A percentile compares a stretch with the other conserved stretches of the same genome.
These are phyloP conservation scores for Chauna torquata DNA, from an alignment of 2,113 vertebrate genomes.

Conservation along the genomic window DNA sequence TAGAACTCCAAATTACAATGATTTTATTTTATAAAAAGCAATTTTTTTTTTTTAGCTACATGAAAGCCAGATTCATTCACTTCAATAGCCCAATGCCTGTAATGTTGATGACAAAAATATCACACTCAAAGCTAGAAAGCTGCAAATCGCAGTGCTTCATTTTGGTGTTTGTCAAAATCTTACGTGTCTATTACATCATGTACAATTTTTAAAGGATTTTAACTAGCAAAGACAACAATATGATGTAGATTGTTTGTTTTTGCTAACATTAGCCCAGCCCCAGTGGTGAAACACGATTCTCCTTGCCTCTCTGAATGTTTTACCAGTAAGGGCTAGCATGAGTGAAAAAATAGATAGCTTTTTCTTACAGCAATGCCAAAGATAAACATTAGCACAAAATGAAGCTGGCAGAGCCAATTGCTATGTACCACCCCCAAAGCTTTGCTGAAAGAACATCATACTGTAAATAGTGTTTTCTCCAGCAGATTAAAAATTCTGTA, in stretches of 20 bases:
- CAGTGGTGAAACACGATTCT: not conserved
- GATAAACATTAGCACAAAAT: slow-evolving; percentile 34
- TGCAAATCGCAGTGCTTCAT: slow-evolving; percentile 22
- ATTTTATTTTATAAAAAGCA: slow-evolving; percentile 70
- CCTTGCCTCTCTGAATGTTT: not conserved
- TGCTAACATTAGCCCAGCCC: slow-evolving; percentile 28
- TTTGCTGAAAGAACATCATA: slow-evolving; percentile 47
- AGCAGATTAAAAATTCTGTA: slow-evolving; percentile 55
- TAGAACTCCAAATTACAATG: slow-evolving; percentile 61
- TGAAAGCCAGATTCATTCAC: slow-evolving; percentile 61
- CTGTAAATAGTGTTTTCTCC: slow-evolving; percentile 45
- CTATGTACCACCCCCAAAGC: slow-evolving; percentile 4
- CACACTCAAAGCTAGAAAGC: slow-evolving; percentile 43
- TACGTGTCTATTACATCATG: not conserved
- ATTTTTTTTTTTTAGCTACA: slow-evolving; percentile 62
- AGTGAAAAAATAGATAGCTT: not conserved
- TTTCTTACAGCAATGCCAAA: not conserved
- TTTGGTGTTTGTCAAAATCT: slow-evolving; percentile 61
- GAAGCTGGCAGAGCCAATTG: not conserved
- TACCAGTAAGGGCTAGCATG: not conserved
- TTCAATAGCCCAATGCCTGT: slow-evolving; percentile 59
- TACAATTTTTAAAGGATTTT: slow-evolving; percentile 11
- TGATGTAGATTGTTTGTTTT: not conserved
- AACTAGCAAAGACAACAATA: slow-evolving; percentile 34
- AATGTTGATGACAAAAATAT: slow-evolving; percentile 48